Percentiles rank a stretch among this genome's conserved stretches.
Conservation (phyloP, 2,888 invertebrate species). For the Coremacera marginata region DNA sequence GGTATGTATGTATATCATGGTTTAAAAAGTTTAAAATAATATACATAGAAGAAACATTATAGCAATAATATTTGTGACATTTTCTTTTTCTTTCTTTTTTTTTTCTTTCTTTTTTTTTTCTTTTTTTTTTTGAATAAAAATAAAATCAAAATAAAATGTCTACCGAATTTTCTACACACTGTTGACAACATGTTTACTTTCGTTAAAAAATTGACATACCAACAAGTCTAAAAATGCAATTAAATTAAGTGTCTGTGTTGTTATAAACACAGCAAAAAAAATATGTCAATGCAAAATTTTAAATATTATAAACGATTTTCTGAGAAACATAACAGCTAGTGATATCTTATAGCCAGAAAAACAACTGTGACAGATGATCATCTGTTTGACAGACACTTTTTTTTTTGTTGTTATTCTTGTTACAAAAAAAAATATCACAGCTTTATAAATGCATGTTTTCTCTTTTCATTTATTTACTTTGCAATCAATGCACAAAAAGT, state of each 20-base stretch:
- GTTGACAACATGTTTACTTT: not conserved
- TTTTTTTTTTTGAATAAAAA: too few relatives aligned
- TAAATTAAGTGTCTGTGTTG: not conserved
- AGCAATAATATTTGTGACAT: not conserved
- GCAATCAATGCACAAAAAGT: slow-evolving; percentile 68
- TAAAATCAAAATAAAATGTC: slow-evolving; percentile 61
- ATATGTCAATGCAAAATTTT: slow-evolving; percentile 20
- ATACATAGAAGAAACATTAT: not conserved
- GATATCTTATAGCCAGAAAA: slow-evolving; percentile 22
- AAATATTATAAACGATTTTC: slow-evolving; percentile 2
- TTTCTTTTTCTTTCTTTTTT: not conserved
- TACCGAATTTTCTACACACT: slow-evolving; percentile 56
- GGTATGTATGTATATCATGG: slow-evolving; percentile 34
- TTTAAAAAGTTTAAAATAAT: not conserved
- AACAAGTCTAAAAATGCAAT: slow-evolving; percentile 15
- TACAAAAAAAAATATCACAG: slow-evolving; percentile 28
- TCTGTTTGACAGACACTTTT: slow-evolving; percentile 17
- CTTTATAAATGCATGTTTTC: slow-evolving; percentile 3
- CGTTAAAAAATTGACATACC: slow-evolving; percentile 24
- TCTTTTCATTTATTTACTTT: slow-evolving; percentile 44
- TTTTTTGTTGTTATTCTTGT: slow-evolving; percentile 39
- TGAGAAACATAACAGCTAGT: not conserved
- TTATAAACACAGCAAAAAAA: slow-evolving; percentile 31
- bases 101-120: too few relatives aligned
- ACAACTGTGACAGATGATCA: not conserved